These are phyloP conservation scores for Bettongia penicillata DNA, from an alignment of 2,113 vertebrate genomes.

Conservation along the genomic window DNA sequence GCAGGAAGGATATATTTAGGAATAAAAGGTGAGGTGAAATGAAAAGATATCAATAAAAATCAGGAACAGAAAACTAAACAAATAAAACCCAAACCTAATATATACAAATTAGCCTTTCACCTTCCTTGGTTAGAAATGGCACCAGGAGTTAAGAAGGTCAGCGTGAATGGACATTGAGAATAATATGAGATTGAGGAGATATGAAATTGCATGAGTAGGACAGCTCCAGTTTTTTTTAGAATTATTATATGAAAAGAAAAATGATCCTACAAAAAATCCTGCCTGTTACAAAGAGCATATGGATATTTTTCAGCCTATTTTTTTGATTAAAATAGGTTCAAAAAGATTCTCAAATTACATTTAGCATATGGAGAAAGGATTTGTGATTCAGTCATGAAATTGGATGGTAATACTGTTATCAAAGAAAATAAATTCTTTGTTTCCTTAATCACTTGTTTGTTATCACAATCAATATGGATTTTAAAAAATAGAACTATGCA, in stretches of 20 bases:
- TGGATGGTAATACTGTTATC: conserved; percentile 11
- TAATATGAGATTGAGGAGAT: not conserved
- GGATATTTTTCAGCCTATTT: not conserved
- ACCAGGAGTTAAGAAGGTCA: not conserved
- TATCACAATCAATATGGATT: conserved; percentile 3
- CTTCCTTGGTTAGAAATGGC: not conserved
- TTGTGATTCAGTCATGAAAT: not conserved
- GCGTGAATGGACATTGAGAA: not conserved
- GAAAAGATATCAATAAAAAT: not conserved
- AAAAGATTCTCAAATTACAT: conserved; percentile 2
- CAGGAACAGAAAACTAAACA: not conserved
- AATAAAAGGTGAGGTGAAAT: not conserved
- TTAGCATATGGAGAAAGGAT: conserved; percentile 24
- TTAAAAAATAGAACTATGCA: not conserved
- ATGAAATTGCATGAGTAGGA: too few species aligned
- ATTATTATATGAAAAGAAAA: not conserved
- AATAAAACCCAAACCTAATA: not conserved
- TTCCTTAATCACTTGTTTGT: conserved; percentile 37
- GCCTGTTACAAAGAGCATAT: not conserved
- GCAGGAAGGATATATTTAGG: not conserved
- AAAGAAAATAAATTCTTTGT: not conserved
- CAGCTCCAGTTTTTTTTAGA: not conserved
- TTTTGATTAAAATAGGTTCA: conserved; percentile 32
- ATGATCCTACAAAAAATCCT: not conserved
- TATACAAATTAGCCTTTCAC: not conserved